phyloP scores from a whole-genome alignment of 53 echinoderm and acorn worm species.

The Holothuria leucospilota region DNA sequence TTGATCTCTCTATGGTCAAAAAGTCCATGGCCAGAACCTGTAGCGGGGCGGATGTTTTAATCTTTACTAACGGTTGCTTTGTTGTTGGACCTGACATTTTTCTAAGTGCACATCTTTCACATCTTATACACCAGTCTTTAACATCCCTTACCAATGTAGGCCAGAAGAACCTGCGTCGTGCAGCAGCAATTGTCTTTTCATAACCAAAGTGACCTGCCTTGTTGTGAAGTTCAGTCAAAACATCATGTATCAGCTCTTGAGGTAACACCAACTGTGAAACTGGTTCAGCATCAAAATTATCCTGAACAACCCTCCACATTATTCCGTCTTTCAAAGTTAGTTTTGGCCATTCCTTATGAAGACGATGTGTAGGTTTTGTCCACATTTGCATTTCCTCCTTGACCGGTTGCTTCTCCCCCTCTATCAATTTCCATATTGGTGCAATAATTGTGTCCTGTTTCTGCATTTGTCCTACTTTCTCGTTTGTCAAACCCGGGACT shows the following conservation, averaged over 20 bases:
- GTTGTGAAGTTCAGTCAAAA: conserved; percentile 1
- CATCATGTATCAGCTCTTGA: not conserved
- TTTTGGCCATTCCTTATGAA: no score
- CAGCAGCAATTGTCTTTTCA: not conserved
- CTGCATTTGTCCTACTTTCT: no score
- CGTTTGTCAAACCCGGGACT: no score
- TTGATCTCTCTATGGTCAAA: not conserved
- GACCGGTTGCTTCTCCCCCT: no score
- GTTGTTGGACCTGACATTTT: not conserved
- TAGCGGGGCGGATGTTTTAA: not conserved
- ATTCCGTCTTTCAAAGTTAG: not conserved
- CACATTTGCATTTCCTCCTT: no score
- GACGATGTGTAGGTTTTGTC: no score
- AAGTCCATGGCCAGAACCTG: conserved; percentile 18
- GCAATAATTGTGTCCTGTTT: no score
- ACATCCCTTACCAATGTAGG: not conserved
- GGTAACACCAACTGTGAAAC: conserved; percentile 43
- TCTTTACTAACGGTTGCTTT: not conserved
- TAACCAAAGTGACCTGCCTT: conserved; percentile 4
- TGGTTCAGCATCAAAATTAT: conserved; percentile 59
- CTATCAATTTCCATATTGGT: no score
- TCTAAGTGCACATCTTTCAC: not conserved
- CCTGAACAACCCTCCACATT: conserved; percentile 52
- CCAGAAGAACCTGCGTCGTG: conserved; percentile 1
- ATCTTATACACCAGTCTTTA: not conserved